Percentiles rank a stretch among this genome's conserved stretches.
These are phyloP conservation scores for Drosophila nikananu DNA, from an alignment of 1,140 invertebrate genomes.

Conservation along the genomic window DNA sequence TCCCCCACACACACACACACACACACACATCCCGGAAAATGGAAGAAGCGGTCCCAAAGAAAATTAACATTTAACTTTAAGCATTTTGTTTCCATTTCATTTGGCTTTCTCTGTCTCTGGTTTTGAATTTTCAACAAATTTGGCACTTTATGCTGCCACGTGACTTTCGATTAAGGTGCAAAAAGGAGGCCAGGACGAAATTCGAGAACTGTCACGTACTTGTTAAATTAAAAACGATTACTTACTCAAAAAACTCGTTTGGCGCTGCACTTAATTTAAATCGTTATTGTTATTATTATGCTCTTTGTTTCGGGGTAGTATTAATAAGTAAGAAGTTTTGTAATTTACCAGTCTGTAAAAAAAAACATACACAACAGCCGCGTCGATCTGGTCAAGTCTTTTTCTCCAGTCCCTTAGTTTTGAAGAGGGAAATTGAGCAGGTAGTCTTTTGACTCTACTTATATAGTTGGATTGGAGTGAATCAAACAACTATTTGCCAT, in stretches of 20 bases:
- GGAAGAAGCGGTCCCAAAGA: background rate
- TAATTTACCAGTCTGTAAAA: too few species aligned
- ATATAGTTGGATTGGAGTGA: too few species aligned
- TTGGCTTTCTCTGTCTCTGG: background rate
- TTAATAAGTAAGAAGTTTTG: background rate
- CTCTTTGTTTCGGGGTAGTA: background rate
- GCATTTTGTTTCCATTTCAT: slow-evolving; percentile 50
- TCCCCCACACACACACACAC: background rate
- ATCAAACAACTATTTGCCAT: too few species aligned
- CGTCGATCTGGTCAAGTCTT: too few species aligned
- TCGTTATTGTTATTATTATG: slow-evolving; percentile 78
- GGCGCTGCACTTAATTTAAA: slow-evolving; percentile 77
- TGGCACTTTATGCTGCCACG: slow-evolving; percentile 38
- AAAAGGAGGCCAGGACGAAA: slow-evolving; percentile 24
- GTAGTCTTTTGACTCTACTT: too few species aligned
- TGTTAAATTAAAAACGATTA: slow-evolving; percentile 83
- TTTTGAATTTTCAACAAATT: slow-evolving; percentile 43
- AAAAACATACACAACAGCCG: too few species aligned
- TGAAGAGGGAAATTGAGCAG: too few species aligned
- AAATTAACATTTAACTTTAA: slow-evolving; percentile 52
- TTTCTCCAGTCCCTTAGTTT: too few species aligned
- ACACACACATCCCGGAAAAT: background rate
- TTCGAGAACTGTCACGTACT: slow-evolving; percentile 69
- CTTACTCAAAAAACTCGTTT: slow-evolving; percentile 60
- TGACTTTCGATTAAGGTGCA: slow-evolving; percentile 27